phyloP scores from a whole-genome alignment of 2,113 vertebrate genomes.

The Malaclemys terrapin region DNA sequence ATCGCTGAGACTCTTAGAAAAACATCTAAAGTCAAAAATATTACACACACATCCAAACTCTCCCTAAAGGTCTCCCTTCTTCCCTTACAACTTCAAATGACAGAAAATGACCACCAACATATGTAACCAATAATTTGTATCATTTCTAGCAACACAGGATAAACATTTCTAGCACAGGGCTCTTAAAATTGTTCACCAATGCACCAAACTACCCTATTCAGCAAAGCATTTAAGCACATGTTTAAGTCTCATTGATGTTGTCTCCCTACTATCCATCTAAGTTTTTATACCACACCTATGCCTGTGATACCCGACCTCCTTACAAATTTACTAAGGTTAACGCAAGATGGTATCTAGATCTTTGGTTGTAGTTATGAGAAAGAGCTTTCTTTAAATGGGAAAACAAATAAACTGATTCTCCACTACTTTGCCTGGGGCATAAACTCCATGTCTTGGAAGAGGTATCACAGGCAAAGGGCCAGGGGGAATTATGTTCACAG shows the following conservation, averaged over 20 bases:
- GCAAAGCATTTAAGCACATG: neutral
- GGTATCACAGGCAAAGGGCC: too few species aligned
- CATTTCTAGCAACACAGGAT: neutral
- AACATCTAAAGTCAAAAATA: neutral
- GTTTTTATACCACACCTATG: neutral
- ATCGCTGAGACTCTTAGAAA: neutral
- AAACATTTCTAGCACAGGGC: neutral
- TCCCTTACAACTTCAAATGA: neutral
- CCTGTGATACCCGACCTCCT: neutral
- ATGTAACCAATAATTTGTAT: neutral
- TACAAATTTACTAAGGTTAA: neutral
- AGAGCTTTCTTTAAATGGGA: neutral
- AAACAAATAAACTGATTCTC: too few species aligned
- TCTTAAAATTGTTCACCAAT: neutral
- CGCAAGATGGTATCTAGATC: neutral
- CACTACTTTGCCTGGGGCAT: neutral
- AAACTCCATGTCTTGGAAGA: too few species aligned
- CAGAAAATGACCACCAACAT: neutral
- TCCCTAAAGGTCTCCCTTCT: neutral
- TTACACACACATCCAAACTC: neutral
- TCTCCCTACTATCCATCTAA: neutral
- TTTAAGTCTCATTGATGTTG: neutral
- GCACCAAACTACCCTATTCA: neutral
- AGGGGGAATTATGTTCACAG: neutral
- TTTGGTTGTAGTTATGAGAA: neutral